Evolutionary conservation across 2,888 invertebrate genomes (phyloP), one percentile per base, ranked within the genome.

Genomic region (Acleris laterana): DNA sequence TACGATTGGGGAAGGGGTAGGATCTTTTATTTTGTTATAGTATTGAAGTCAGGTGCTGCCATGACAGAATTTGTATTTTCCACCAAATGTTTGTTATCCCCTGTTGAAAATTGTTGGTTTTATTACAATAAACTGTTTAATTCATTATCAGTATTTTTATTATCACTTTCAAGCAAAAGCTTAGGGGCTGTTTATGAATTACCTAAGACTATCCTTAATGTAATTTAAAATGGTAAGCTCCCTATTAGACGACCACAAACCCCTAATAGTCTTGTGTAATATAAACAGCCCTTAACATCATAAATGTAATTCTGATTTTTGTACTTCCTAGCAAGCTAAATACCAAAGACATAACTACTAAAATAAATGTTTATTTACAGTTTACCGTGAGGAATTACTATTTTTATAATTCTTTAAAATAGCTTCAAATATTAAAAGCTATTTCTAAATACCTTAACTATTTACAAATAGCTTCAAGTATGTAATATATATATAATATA

Each of bases 331-430:
- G 60, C 64, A 59, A 59, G 17, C 64, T 59, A 62, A 68, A 73
- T 81, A 79, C 75, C 74, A 83, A 81, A 82, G 78, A 78, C 76
- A 67, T 73, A 82, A 79, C 85, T 85, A 87, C 91, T 93, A 91
- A 89, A 88, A 89, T 93, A 87, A 60, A 87, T 85, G 87, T 93
- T 88, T 90, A 91, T 90, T 90, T 91, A 92, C 92, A 91, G 78
- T 88, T 85, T 85, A 84, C 79, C 77, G 80, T 79, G 81, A 81
- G 81, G 83, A 87, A 84, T 89, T 90, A 83, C 89, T 87, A 89
- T 90, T 90, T 90, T 90, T 90, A 84, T 86, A 81, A 82, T 82
- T 74, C 74, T 77, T 80, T 77, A 82, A 75, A 77, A 84, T 82
- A 82, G 74, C 78, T 80, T 83, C 77, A 81, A 83, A 84, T 81